Conservation (phyloP, 1,140 invertebrate species). For the Cardiocondyla obscurior region DNA sequence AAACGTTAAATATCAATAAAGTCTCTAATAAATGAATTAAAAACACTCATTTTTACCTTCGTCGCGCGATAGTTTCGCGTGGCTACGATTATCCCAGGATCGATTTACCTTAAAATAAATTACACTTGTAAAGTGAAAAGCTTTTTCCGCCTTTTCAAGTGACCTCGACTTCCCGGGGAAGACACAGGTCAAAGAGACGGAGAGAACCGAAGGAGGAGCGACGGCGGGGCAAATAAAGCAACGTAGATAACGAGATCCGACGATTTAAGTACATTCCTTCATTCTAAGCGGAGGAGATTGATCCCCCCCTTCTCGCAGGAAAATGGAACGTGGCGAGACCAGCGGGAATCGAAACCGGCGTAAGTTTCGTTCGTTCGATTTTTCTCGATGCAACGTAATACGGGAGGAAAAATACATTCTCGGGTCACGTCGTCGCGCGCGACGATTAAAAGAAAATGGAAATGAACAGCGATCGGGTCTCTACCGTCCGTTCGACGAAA, state of each 20-base stretch:
- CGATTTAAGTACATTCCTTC: constrained; percentile 45
- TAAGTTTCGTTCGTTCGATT: neutral
- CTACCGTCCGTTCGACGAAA: neutral
- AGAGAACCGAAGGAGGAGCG: neutral
- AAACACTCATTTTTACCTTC: neutral
- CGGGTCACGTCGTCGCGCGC: neutral
- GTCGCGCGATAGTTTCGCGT: neutral
- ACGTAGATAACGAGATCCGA: constrained; percentile 34
- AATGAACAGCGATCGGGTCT: neutral
- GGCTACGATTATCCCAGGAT: neutral
- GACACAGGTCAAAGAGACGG: neutral
- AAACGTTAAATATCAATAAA: neutral
- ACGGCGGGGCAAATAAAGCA: neutral
- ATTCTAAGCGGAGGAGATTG: neutral
- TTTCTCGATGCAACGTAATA: neutral
- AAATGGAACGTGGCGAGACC: constrained; percentile 1
- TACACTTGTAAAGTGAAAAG: neutral
- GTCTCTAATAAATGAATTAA: neutral
- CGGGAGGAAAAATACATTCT: neutral
- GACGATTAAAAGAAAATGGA: neutral
- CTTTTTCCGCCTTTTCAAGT: neutral
- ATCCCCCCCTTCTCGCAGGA: neutral
- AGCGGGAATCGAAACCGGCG: constrained; percentile 17
- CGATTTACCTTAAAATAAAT: neutral
- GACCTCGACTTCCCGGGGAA: neutral